Conservation (phyloP, 2,797 vertebrate genomes). For the Sebastes steindachneri region DNA sequence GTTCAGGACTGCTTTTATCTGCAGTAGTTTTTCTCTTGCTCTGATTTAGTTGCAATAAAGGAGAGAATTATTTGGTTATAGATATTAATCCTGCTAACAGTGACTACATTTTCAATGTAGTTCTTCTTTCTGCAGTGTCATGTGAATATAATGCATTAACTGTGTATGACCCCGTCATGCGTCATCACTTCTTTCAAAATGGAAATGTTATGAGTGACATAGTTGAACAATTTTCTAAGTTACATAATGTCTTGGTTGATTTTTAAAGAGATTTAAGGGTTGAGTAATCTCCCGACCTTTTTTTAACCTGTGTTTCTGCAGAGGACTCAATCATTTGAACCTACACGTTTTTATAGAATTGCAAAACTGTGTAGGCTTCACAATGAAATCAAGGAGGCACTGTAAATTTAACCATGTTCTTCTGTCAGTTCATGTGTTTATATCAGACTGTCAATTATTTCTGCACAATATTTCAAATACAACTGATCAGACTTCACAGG, state of each 20-base stretch:
- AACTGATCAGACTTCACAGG: not conserved
- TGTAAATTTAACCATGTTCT: not conserved
- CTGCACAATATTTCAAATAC: not conserved
- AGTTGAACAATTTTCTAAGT: conserved; percentile 21
- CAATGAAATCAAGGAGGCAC: not conserved
- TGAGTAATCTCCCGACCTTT: not conserved
- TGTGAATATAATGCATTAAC: not conserved
- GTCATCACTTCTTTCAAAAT: not conserved
- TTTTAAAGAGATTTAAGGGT: not conserved
- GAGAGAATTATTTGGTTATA: not conserved
- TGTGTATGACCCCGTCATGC: not conserved
- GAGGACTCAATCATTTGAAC: not conserved
- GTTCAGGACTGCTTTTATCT: conserved; percentile 2
- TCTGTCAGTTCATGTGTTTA: not conserved
- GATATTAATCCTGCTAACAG: not conserved
- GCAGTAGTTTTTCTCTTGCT: not conserved
- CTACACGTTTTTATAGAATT: not conserved
- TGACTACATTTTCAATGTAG: not conserved
- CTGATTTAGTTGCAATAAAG: not conserved
- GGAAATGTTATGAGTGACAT: not conserved
- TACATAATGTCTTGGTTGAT: conserved; percentile 21
- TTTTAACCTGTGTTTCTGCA: not conserved
- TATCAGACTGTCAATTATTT: not conserved
- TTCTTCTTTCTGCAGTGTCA: not conserved
- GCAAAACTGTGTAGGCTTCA: not conserved